Percentiles rank a stretch among this genome's conserved stretches.
Conservation (phyloP, 2,888 invertebrate genomes). For the Rhagonycha lutea region DNA sequence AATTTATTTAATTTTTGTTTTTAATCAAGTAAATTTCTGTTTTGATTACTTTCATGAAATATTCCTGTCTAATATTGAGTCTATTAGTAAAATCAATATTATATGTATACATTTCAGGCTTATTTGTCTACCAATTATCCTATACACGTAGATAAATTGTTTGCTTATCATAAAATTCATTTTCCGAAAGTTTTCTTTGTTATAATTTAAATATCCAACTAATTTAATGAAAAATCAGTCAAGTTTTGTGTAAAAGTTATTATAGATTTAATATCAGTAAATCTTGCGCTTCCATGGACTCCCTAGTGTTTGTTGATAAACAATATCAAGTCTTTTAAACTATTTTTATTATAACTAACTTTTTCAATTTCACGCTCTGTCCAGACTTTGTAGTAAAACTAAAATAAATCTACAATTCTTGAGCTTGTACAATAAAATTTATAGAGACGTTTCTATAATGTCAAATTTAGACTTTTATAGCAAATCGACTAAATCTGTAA, state of each 20-base stretch:
- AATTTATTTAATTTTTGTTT: not conserved
- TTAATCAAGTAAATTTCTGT: not conserved
- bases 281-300: not conserved
- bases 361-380: conserved; percentile 55
- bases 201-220: not conserved
- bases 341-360: conserved; percentile 50
- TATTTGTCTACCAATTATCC: not conserved
- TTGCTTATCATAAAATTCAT: not conserved
- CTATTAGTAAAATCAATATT: not conserved
- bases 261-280: not conserved
- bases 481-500: not conserved
- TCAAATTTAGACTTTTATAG: conserved; percentile 34
- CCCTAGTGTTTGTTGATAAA: conserved; percentile 45
- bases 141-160: not conserved
- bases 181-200: not conserved
- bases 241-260: not conserved
- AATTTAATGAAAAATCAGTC: not conserved
- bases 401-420: conserved; percentile 52
- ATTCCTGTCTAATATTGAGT: not conserved
- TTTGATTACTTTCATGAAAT: not conserved
- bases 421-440: conserved; percentile 44
- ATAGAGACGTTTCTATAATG: conserved; percentile 49
- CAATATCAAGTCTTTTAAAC: conserved; percentile 45
- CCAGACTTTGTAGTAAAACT: conserved; percentile 51
- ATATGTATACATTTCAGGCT: not conserved